Evolutionary conservation across 2,888 invertebrate genomes (phyloP), one percentile per base, ranked within the genome.

Genomic region (Oxycera nigricornis): DNA sequence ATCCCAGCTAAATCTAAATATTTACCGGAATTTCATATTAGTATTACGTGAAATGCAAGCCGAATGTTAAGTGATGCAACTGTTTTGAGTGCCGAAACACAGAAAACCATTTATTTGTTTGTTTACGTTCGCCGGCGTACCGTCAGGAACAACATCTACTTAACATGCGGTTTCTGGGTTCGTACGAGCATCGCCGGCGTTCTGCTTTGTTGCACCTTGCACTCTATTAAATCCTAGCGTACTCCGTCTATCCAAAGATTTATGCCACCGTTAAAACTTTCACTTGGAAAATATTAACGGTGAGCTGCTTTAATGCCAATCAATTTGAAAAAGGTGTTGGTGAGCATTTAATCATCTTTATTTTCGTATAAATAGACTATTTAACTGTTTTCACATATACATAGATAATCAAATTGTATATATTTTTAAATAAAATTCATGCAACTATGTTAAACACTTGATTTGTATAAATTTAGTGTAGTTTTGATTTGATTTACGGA

Each of bases 131-230:
- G 46, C 35, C 46, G 61, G 31, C 35, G 17, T 61, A 26, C 61
- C 61, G 31, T 31, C 9, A 61, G 61, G 20, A 61, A 31, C 31
- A 22, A 4, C 24, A 20, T 22, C 7, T 20, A n/a, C 55, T 1
- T 24, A 2, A 24, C 55, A 6, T 22, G 22, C 55, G 11, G 20
- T 22, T 3, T 24, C 24, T 3, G 55, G 35, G 20, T 14, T 31
- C 62, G 24, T 55, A 55, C 11, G 20, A 3, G 9, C 39, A 24
- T 24, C 20, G 30, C 22, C 46, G 1, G 28, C 46, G 52, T 11
- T 70, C 70, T 70, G 70, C 52, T 70, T 70, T 31, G 55, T 70
- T 52, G 70, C 70, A 70, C 52, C 52, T 70, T 70, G 70, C 70
- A 70, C 55, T 70, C 70, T 52, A 70, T 70, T 55, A 70, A 70